Base-by-base conservation (phyloP, 2,888 invertebrate genomes). In the Meteorus cinctellus region DNA sequence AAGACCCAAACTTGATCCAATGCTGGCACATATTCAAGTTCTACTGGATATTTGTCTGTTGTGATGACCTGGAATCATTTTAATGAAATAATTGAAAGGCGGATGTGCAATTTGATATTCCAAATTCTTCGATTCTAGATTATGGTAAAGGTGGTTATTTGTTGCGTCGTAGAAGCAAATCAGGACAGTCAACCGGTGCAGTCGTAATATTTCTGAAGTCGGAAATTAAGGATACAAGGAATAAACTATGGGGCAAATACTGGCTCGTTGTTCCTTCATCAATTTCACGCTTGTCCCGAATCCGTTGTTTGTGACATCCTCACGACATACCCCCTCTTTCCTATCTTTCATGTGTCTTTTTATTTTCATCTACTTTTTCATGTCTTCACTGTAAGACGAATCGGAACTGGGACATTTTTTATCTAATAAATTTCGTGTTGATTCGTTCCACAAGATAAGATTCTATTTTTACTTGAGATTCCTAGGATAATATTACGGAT, bases 1-100 rank as follows among this genome's bases (percentile, higher is more conserved):
- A 94, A 88, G 24, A 95, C 91, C 95, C 95, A 95, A 1, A 95
- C 93, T 88, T 95, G 94, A 87, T 95, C 95, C 80, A 94, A 88
- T 83, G 94, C 93, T 16, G 92, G 92, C 2, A 95, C 93, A 87
- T 95, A 94, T 85, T 92, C 92, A 63, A 95, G 88, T 79, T 94
- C 93, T 29, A 94, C 94, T 0, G 95, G 95, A 83, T 91, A 92
- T 85, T 93, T 93, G 86, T 95, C 95, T 1, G 95, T 95, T 51
- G 92, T 91, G 59, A 95, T 93, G 59, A 94, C 93, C 93, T 93
- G 86, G 24, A 78, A 73, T 72, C 74, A 24, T 27, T 55, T 45
- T 41, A 4, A 29, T 31, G 29, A 0, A 34, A 51, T n/a, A 51
- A 51, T 29, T 34, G 10, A 19, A 24, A 24, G 24, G 24, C 24